These are phyloP conservation scores for Timema cristinae DNA, from an alignment of 2,888 invertebrate genomes.

Conservation along the genomic window DNA sequence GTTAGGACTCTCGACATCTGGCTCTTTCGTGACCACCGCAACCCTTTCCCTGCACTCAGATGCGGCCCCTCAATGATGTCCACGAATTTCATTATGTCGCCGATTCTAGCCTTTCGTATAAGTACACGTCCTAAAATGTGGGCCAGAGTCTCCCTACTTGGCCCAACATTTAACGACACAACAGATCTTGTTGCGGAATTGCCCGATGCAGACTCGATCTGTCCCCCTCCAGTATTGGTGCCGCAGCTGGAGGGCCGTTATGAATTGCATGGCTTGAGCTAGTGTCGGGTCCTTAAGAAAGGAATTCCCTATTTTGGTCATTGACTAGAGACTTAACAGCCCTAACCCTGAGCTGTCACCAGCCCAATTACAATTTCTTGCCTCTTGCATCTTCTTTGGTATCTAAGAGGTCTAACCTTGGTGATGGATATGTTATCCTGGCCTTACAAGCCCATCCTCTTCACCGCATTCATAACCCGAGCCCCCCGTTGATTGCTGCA, in stretches of 20 bases:
- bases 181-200: background rate
- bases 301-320: no score
- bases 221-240: slow-evolving; percentile 36
- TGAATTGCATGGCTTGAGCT: slow-evolving; percentile 36
- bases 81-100: background rate
- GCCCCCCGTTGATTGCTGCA: no score
- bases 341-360: no score
- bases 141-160: slow-evolving; percentile 37
- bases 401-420: no score
- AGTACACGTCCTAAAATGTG: slow-evolving; percentile 36
- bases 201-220: slow-evolving; percentile 6
- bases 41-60: no score
- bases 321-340: no score
- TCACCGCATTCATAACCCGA: no score
- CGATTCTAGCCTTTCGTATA: slow-evolving; percentile 18
- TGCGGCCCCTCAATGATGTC: no score
- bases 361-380: no score
- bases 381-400: no score
- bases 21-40: background rate
- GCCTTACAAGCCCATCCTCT: no score
- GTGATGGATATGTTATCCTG: no score
- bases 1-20: background rate
- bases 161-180: slow-evolving; percentile 32
- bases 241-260: slow-evolving; percentile 38
- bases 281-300: slow-evolving; percentile 30